Evolutionary conservation across 2,113 vertebrate genomes (phyloP), one percentile per base, ranked within the genome.

Genomic region (Nesoenas mayeri): DNA sequence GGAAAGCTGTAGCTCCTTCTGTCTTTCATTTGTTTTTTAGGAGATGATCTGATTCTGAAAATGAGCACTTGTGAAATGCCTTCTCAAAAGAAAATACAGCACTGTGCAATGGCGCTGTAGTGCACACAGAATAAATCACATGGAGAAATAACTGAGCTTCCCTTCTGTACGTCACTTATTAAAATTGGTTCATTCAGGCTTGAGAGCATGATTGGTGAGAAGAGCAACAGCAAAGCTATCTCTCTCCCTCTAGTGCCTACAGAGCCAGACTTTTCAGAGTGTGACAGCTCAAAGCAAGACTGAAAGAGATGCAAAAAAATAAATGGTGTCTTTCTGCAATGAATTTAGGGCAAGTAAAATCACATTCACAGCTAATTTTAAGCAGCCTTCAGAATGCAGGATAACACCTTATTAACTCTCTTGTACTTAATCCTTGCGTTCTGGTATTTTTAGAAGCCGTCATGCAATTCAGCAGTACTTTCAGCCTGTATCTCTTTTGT

Each of bases 401-500:
- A 10, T 69, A 89, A 57, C 95, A 95, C 80, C 62, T 91, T 94
- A 70, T 91, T 94, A 93, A 91, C 57, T 93, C 80, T 38, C 28
- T 97, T 84, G 61, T 75, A 61, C 70, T 73, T 91, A 94, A 91
- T 96, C 77, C n/a, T 69, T 73, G 54, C 50, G 15, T 91, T 94
- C 73, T 79, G 62, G 28, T 96, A 96, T 93, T 96, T 97, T 96
- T 95, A 94, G 88, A 93, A 91, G 62, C 58, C 54, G 38, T 84
- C 77, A 20, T 87, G 80, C 73, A 85, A 66, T 91, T 97, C 88
- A 94, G 80, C 86, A 73, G 65, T 72, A 58, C 77, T 92, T 93
- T 67, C 53, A 91, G 40, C 47, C 69, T 24, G 3, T 91, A 29
- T 60, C n/a, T 86, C 34, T 50, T 86, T 92, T 82, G n/a, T 84